These are phyloP conservation scores for Xiphophorus maculatus DNA, from an alignment of 2,113 vertebrate genomes.

Conservation along the genomic window DNA sequence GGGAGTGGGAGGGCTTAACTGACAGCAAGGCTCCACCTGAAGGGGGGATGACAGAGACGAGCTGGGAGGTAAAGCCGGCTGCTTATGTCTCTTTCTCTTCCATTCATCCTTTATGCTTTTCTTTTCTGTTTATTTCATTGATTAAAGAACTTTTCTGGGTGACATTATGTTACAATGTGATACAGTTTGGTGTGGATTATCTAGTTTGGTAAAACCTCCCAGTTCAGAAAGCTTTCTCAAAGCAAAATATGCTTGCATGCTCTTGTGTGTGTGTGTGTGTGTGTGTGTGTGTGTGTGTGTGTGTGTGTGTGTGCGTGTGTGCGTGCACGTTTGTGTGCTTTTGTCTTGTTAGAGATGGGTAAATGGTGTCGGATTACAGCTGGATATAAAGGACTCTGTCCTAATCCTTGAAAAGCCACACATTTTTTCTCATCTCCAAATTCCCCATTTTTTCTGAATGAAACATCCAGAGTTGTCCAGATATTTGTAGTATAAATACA, in stretches of 20 bases:
- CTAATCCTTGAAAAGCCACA: conserved; percentile 56
- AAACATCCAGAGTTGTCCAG: no score
- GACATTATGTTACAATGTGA: neutral
- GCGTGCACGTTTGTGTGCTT: conserved; percentile 14
- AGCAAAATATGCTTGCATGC: conserved; percentile 21
- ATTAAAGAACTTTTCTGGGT: neutral
- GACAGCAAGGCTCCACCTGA: conserved; percentile 56
- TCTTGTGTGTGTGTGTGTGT: conserved; percentile 21
- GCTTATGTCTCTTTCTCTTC: conserved; percentile 36
- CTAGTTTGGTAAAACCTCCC: conserved; percentile 11
- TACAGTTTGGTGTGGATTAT: conserved; percentile 20
- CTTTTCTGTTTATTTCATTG: neutral
- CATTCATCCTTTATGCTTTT: conserved; percentile 24
- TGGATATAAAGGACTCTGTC: conserved; percentile 69
- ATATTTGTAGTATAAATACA: no score
- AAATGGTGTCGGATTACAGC: conserved; percentile 71
- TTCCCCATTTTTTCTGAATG: no score
- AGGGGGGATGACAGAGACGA: conserved; percentile 40
- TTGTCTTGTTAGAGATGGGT: conserved; percentile 51
- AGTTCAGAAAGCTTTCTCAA: conserved; percentile 24
- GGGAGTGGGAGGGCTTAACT: conserved; percentile 44
- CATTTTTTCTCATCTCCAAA: neutral
- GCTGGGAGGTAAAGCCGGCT: conserved; percentile 44
- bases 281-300: conserved; percentile 18
- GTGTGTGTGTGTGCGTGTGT: conserved; percentile 12